Evolutionary conservation across 1,140 invertebrate species (phyloP).

Genomic region (Drosophila simulans): DNA sequence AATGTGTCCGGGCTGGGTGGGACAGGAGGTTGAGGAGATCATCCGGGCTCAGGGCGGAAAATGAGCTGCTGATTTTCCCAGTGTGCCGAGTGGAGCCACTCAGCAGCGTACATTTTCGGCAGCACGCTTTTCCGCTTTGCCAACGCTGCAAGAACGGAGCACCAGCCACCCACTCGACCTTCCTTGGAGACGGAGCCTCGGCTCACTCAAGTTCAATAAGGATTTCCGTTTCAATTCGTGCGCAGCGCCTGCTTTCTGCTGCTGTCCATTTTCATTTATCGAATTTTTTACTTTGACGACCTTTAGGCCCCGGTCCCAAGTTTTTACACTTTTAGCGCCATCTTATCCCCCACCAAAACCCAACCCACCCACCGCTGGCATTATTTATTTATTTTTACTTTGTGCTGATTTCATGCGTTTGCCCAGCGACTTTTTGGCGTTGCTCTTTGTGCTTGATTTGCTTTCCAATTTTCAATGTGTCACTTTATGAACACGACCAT

Average conservation of each 20-base stretch:
- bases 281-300: slow-evolving; percentile 81
- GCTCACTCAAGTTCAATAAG: slow-evolving; percentile 76
- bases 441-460: slow-evolving; percentile 79
- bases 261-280: slow-evolving; percentile 78
- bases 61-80: slow-evolving; percentile 4
- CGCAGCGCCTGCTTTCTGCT: slow-evolving; percentile 53
- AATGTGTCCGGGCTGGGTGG: neutral
- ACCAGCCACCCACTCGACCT: slow-evolving; percentile 19
- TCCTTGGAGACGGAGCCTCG: slow-evolving; percentile 43
- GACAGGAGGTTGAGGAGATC: neutral
- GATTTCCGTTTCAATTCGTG: slow-evolving; percentile 82
- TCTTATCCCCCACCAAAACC: slow-evolving; percentile 19
- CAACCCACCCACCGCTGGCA: slow-evolving; percentile 2
- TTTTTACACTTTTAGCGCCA: slow-evolving; percentile 80
- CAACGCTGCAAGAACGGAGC: slow-evolving; percentile 47
- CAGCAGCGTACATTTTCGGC: slow-evolving; percentile 76
- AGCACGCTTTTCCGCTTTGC: slow-evolving; percentile 77
- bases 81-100: slow-evolving; percentile 59
- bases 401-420: slow-evolving; percentile 78
- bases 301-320: slow-evolving; percentile 68
- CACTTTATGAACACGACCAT: slow-evolving; percentile 80
- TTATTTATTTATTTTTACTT: slow-evolving; percentile 52
- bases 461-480: slow-evolving; percentile 83
- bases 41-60: neutral
- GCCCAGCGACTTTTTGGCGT: slow-evolving; percentile 63